Percentiles rank a stretch among this genome's conserved stretches.
phyloP scores from a whole-genome alignment of 2,888 invertebrate species.

The Drosophila kuntzei region DNA sequence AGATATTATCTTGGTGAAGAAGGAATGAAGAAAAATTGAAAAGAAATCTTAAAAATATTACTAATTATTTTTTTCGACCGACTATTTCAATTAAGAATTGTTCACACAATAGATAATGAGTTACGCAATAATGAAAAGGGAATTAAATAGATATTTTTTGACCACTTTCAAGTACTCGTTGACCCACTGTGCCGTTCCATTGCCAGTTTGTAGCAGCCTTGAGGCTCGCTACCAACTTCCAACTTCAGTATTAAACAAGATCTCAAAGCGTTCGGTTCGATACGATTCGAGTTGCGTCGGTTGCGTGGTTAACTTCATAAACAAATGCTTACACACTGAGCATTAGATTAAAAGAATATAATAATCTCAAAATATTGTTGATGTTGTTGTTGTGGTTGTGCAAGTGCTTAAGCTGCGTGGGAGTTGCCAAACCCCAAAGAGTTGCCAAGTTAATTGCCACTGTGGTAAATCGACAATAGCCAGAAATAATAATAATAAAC shows the following conservation, averaged over 20 bases:
- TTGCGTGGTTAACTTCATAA: constrained; percentile 25
- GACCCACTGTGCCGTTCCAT: constrained; percentile 60
- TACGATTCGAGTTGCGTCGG: constrained; percentile 15
- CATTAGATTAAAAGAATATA: constrained; percentile 32
- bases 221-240: constrained; percentile 54
- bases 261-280: constrained; percentile 67
- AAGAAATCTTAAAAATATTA: too few species aligned
- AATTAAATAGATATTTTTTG: too few species aligned
- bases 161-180: not conserved
- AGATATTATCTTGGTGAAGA: too few species aligned
- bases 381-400: constrained; percentile 33
- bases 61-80: too few species aligned
- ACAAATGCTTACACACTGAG: constrained; percentile 17
- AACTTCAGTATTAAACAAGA: constrained; percentile 75
- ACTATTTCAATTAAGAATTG: not conserved
- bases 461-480: constrained; percentile 51
- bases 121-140: too few species aligned
- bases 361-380: constrained; percentile 10
- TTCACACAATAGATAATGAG: not conserved
- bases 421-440: constrained; percentile 45
- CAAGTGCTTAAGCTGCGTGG: constrained; percentile 56
- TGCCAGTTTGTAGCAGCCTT: constrained; percentile 47
- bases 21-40: too few species aligned
- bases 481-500: constrained; percentile 11
- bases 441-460: constrained; percentile 57